These are phyloP conservation scores for Platycheirus albimanus DNA, from an alignment of 2,888 invertebrate species.

Conservation along the genomic window DNA sequence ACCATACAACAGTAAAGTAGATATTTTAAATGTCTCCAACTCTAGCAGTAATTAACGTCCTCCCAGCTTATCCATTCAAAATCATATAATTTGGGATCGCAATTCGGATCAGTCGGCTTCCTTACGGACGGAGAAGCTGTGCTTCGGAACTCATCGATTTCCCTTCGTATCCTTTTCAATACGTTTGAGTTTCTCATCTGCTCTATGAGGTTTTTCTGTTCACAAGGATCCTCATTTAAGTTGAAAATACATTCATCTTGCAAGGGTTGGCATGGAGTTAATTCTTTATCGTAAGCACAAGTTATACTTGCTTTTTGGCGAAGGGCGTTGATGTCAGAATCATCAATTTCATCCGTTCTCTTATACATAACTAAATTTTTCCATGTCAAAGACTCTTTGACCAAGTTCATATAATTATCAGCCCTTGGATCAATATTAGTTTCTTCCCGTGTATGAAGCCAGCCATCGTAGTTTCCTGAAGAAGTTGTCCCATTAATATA, in stretches of 20 bases:
- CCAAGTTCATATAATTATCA: slow-evolving; percentile 49
- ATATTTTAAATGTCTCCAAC: too few relatives aligned
- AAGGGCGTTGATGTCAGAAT: slow-evolving; percentile 81
- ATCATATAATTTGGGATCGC: slow-evolving; percentile 84
- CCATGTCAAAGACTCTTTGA: slow-evolving; percentile 64
- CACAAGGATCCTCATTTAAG: slow-evolving; percentile 84
- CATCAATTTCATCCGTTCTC: slow-evolving; percentile 78
- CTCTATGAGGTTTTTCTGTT: slow-evolving; percentile 80
- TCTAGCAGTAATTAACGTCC: slow-evolving; percentile 80
- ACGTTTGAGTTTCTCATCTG: slow-evolving; percentile 75
- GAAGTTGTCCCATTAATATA: slow-evolving; percentile 75
- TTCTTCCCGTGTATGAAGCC: slow-evolving; percentile 68
- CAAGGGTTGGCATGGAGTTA: slow-evolving; percentile 78
- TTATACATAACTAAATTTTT: slow-evolving; percentile 43
- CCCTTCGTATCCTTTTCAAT: slow-evolving; percentile 81
- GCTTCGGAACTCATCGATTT: slow-evolving; percentile 82
- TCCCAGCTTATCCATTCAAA: slow-evolving; percentile 86
- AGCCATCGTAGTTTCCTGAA: slow-evolving; percentile 72
- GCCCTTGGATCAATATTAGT: slow-evolving; percentile 67
- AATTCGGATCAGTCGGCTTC: slow-evolving; percentile 84
- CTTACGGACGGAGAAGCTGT: slow-evolving; percentile 82
- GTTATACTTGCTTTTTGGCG: slow-evolving; percentile 75
- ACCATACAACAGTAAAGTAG: too few relatives aligned
- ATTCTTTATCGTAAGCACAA: slow-evolving; percentile 76
- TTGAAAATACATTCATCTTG: slow-evolving; percentile 83